Evolutionary conservation across 2,888 invertebrate genomes (phyloP), one percentile per base, ranked within the genome.

Genomic region (Ochropleura leucogaster): DNA sequence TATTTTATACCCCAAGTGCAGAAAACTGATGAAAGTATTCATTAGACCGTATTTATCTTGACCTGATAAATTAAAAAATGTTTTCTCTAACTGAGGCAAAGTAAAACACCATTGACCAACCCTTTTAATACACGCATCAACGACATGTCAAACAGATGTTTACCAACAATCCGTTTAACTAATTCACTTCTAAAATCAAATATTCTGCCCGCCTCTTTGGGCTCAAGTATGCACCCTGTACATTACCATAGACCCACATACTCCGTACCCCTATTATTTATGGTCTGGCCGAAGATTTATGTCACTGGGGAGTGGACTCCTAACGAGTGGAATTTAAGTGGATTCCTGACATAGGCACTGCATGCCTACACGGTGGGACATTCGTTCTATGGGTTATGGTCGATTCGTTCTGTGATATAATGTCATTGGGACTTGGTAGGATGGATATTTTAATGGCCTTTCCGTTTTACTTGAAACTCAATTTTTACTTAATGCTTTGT

Each of bases 231-330:
- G 62, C 85, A 69, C 42, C 77, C 82, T 85, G 82, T 85, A 72
- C 47, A 77, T 82, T 72, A 66, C 66, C 85, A 81, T 69, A 77
- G 66, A 57, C 57, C 67, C 64, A 78, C 74, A 83, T 70, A 80
- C 73, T 60, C 53, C 62, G 63, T 63, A 73, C 74, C 87, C 85
- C 85, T 74, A 87, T 87, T 87, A 85, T 87, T 87, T 85, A 85
- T 87, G 66, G 71, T 64, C 71, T 69, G 68, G 7, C 47, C 55
- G 74, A 72, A 77, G 85, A 85, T 85, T 85, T 85, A 85, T 85
- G 80, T 80, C 68, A 75, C 64, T 63, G 72, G 62, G 62, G 57
- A 85, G 74, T 68, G 85, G 72, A 72, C 55, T 72, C 85, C 72
- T 79, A 87, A 79, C 77, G 60, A 83, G 76, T 72, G 76, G 78